Evolutionary conservation across 2,888 invertebrate species (phyloP).

Genomic region (Abscondita cerata): DNA sequence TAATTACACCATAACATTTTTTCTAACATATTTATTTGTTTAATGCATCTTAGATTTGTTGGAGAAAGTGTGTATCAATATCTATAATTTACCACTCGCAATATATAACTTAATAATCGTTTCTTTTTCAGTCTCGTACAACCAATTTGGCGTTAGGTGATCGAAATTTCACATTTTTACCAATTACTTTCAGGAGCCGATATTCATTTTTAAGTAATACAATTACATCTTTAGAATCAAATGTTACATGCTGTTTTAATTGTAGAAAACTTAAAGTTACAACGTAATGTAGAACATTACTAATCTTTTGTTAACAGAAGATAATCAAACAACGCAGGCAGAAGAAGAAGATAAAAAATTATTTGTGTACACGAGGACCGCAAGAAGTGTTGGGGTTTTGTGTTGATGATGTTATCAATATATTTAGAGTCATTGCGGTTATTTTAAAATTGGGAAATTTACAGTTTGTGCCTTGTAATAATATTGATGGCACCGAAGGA

Average conservation of each 20-base stretch:
- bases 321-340: slow-evolving; percentile 57
- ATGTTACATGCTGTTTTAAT: slow-evolving; percentile 12
- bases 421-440: slow-evolving; percentile 83
- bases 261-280: slow-evolving; percentile 65
- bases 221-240: too few species aligned
- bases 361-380: slow-evolving; percentile 62
- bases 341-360: slow-evolving; percentile 55
- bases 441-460: slow-evolving; percentile 89
- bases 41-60: slow-evolving; percentile 56
- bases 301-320: slow-evolving; percentile 70
- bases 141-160: slow-evolving; percentile 74
- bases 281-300: slow-evolving; percentile 80
- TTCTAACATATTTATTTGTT: slow-evolving; percentile 30
- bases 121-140: slow-evolving; percentile 73
- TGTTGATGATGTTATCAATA: slow-evolving; percentile 72
- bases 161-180: slow-evolving; percentile 88
- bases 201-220: slow-evolving; percentile 79
- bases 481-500: slow-evolving; percentile 90
- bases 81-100: too few species aligned
- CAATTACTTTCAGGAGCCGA: slow-evolving; percentile 86
- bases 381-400: slow-evolving; percentile 79
- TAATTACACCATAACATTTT: too few species aligned
- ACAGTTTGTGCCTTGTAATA: slow-evolving; percentile 83
- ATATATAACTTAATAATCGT: too few species aligned
- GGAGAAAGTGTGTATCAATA: slow-evolving; percentile 59